phyloP scores from a whole-genome alignment of 2,113 vertebrate species.

The Antechinus stuartii region DNA sequence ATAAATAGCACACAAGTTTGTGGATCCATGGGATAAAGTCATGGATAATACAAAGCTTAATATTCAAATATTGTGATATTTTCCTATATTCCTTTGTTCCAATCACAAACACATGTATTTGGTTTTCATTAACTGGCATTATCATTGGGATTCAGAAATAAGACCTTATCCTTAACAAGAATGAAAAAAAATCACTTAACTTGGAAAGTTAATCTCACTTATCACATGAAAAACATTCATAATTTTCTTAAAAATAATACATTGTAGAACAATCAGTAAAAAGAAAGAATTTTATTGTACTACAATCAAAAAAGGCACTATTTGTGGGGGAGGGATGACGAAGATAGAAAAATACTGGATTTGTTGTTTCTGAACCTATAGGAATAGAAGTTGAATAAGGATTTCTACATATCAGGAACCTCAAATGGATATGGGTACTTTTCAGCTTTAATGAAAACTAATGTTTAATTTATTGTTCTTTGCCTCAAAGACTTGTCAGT shows the following conservation, averaged over 20 bases:
- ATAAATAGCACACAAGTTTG: not conserved
- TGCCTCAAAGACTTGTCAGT: not conserved
- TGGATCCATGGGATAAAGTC: not conserved
- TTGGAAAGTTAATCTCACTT: not conserved
- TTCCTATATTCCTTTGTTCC: not conserved
- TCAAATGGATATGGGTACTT: rapidly evolving
- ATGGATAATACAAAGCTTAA: rapidly evolving
- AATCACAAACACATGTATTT: not conserved
- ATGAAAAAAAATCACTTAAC: not conserved
- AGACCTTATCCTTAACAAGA: not conserved
- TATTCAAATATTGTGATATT: not conserved
- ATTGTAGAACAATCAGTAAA: rapidly evolving
- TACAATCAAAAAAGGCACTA: not conserved
- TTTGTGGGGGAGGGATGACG: not conserved
- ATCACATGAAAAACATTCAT: rapidly evolving
- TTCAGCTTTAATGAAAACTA: slow-evolving; percentile 6
- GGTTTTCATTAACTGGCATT: not conserved
- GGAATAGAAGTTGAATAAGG: too few species aligned
- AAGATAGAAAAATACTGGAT: not conserved
- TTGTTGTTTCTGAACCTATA: not conserved
- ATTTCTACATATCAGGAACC: rapidly evolving
- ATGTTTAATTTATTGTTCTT: not conserved
- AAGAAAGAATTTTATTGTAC: not conserved
- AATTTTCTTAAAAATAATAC: not conserved
- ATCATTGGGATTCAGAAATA: not conserved